A percentile compares a stretch with the other conserved stretches of the same genome.
These are phyloP conservation scores for Vanacampus margaritifer DNA, from an alignment of 2,113 vertebrate genomes.

Conservation along the genomic window DNA sequence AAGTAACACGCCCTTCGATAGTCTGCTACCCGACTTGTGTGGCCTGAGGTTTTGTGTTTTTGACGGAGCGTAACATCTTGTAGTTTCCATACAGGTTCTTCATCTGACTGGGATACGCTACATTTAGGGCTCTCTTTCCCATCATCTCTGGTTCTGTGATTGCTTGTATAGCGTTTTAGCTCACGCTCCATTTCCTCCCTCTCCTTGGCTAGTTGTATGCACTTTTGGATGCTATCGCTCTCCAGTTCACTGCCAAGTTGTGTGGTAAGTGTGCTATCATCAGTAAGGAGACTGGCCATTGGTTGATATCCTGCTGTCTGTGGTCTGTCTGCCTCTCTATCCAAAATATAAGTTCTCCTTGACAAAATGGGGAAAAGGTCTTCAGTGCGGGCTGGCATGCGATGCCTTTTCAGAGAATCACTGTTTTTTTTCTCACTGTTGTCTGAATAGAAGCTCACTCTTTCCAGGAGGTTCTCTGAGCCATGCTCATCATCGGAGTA, in stretches of 20 bases:
- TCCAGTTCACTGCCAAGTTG: slow-evolving; percentile 62
- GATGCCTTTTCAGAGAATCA: slow-evolving; percentile 52
- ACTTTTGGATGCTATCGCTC: slow-evolving; percentile 58
- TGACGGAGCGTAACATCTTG: slow-evolving; percentile 67
- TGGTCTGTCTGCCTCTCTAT: slow-evolving; percentile 36
- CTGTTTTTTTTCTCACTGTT: slow-evolving; percentile 63
- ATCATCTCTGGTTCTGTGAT: slow-evolving; percentile 28
- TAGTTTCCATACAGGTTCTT: slow-evolving; percentile 70
- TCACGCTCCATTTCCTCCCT: slow-evolving; percentile 69
- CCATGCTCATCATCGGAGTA: slow-evolving; percentile 72
- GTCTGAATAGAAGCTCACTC: slow-evolving; percentile 72
- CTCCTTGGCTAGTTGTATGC: slow-evolving; percentile 66
- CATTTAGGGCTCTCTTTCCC: slow-evolving; percentile 43
- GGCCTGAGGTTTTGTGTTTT: slow-evolving; percentile 57
- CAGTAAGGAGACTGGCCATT: slow-evolving; percentile 56
- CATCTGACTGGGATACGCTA: slow-evolving; percentile 27
- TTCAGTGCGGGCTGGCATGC: slow-evolving; percentile 34
- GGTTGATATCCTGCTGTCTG: slow-evolving; percentile 41
- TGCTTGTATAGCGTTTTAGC: slow-evolving; percentile 50
- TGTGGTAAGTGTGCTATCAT: slow-evolving; percentile 60
- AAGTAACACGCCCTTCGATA: slow-evolving; percentile 75
- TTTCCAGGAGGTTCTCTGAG: slow-evolving; percentile 67
- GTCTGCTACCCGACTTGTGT: slow-evolving; percentile 62
- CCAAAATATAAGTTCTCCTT: slow-evolving; percentile 43
- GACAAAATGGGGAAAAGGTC: slow-evolving; percentile 58